Percentiles rank a stretch among this genome's conserved stretches.
phyloP scores from a whole-genome alignment of 2,888 invertebrate genomes.

The Yponomeuta plumbellus region DNA sequence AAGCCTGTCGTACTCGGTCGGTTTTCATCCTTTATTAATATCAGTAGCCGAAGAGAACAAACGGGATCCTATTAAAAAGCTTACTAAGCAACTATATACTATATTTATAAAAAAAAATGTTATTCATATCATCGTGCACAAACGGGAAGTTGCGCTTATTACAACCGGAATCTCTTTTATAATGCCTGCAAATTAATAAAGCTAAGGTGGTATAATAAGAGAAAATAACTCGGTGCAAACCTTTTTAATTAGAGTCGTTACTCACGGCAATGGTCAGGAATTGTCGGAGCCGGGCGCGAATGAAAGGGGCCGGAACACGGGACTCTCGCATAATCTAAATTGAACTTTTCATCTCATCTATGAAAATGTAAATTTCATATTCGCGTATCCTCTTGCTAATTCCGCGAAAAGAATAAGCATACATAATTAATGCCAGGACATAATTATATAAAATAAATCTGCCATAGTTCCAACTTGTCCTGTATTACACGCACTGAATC shows the following conservation, averaged over 20 bases:
- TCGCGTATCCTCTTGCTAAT: background rate
- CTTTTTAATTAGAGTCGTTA: conserved; percentile 48
- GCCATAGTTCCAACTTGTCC: too few species aligned
- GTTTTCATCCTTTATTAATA: too few species aligned
- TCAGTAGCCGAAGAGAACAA: too few species aligned
- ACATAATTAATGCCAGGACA: background rate
- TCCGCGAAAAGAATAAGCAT: background rate
- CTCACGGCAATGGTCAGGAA: conserved; percentile 30
- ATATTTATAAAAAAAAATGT: background rate
- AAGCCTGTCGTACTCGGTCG: too few species aligned
- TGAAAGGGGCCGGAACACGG: conserved; percentile 18
- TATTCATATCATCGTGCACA: background rate
- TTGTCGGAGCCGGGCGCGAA: conserved; percentile 25
- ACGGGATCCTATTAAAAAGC: too few species aligned
- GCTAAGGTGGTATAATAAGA: conserved; percentile 29
- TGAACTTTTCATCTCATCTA: conserved; percentile 17
- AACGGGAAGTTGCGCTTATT: background rate
- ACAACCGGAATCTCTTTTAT: conserved; percentile 28
- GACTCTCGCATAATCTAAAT: conserved; percentile 22
- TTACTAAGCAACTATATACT: too few species aligned
- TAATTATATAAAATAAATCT: too few species aligned
- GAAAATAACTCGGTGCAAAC: conserved; percentile 39
- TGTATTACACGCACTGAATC: too few species aligned
- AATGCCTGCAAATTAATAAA: conserved; percentile 36
- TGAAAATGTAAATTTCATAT: conserved; percentile 6